Conservation (phyloP, 1,140 invertebrate genomes). For the Anastatus disparis region DNA sequence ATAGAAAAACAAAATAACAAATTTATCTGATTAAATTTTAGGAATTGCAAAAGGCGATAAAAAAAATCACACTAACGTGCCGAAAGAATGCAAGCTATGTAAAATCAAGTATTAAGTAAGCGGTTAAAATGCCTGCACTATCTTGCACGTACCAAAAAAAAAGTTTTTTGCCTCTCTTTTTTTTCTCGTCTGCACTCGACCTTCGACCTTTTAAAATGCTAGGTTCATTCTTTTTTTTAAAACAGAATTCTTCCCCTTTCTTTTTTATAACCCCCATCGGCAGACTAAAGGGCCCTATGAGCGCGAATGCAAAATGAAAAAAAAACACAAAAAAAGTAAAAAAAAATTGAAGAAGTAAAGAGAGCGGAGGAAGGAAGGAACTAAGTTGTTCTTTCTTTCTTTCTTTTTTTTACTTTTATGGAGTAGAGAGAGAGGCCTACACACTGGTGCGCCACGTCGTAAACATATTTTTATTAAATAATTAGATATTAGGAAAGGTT, state of each 20-base stretch:
- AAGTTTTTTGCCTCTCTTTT: too few species aligned
- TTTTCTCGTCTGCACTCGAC: constrained; percentile 50
- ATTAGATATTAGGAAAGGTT: constrained; percentile 67
- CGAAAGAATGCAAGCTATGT: background rate
- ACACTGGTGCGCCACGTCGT: constrained; percentile 65
- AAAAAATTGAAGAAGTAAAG: too few species aligned
- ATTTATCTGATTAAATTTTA: too few species aligned
- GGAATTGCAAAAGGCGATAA: too few species aligned
- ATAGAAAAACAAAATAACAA: too few species aligned
- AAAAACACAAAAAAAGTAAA: too few species aligned
- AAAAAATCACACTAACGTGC: too few species aligned
- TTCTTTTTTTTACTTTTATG: too few species aligned
- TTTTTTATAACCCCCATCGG: background rate
- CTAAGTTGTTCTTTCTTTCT: too few species aligned
- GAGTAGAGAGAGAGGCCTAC: too few species aligned
- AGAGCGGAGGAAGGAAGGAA: background rate
- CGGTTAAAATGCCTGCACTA: constrained; percentile 15
- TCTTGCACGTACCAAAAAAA: too few species aligned
- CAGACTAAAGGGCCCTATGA: background rate
- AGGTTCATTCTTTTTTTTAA: constrained; percentile 28
- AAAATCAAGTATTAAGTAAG: constrained; percentile 24
- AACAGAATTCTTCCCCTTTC: constrained; percentile 41
- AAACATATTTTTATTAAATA: constrained; percentile 69
- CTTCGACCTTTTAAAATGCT: constrained; percentile 55
- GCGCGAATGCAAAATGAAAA: too few species aligned